Evolutionary conservation across 1,140 invertebrate genomes (phyloP).

Genomic region (Apocrypta bakeri): DNA sequence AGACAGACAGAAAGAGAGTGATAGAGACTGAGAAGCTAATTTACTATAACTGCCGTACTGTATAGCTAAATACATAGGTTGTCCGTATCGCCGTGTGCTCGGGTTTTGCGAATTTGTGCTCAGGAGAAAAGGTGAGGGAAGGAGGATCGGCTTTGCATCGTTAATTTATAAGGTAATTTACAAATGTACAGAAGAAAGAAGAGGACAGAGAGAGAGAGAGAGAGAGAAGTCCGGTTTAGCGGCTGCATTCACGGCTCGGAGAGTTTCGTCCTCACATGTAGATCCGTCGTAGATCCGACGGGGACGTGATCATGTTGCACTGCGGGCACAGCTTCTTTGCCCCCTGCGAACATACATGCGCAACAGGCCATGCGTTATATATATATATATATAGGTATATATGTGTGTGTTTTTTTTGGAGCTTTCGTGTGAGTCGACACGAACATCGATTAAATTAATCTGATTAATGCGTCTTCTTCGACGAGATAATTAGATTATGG

Average conservation of each 20-base stretch:
- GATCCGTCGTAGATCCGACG: conserved; percentile 89
- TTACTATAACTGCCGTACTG: conserved; percentile 59
- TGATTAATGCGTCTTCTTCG: background rate
- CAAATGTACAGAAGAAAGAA: conserved; percentile 66
- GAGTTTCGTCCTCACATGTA: conserved; percentile 83
- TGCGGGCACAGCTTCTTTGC: conserved; percentile 95
- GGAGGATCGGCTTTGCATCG: conserved; percentile 53
- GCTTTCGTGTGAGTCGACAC: background rate
- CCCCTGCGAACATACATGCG: conserved; percentile 74
- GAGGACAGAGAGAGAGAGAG: background rate
- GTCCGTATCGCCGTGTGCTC: background rate
- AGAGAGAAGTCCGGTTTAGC: conserved; percentile 11
- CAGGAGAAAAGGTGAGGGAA: background rate
- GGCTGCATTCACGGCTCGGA: background rate
- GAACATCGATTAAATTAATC: background rate
- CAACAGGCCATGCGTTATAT: background rate
- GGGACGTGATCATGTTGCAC: conserved; percentile 95
- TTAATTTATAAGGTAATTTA: conserved; percentile 72
- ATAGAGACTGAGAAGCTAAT: conserved; percentile 57
- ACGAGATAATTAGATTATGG: too few species aligned
- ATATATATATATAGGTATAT: too few species aligned
- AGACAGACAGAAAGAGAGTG: background rate
- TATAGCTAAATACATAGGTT: conserved; percentile 39
- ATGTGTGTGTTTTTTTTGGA: background rate
- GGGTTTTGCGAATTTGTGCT: too few species aligned